These are phyloP conservation scores for Thalassoma bifasciatum DNA, from an alignment of 2,113 vertebrate species.

Conservation along the genomic window DNA sequence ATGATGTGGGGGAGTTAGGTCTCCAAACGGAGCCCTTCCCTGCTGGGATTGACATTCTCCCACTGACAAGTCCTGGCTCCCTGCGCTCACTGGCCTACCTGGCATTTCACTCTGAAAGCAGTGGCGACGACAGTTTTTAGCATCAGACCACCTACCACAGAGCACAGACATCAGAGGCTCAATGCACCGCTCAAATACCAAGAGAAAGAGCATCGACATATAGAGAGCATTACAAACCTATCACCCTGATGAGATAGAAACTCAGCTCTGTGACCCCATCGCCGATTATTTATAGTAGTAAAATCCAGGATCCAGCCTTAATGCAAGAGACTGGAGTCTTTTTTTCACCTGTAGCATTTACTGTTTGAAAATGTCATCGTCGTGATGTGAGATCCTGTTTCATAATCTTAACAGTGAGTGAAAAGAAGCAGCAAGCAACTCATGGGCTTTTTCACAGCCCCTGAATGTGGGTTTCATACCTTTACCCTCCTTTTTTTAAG, in stretches of 20 bases:
- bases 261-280: neutral
- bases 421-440: no score
- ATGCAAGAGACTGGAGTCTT: no score
- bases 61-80: constrained; percentile 56
- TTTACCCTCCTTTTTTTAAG: no score
- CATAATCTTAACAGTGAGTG: no score
- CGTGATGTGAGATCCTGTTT: no score
- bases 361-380: neutral
- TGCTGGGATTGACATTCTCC: constrained; percentile 64
- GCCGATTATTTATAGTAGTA: no score
- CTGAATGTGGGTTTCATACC: no score
- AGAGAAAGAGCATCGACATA: no score
- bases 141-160: constrained; percentile 2
- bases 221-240: neutral
- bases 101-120: constrained; percentile 57
- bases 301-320: no score
- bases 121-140: constrained; percentile 25
- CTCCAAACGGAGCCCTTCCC: constrained; percentile 46
- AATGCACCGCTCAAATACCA: neutral
- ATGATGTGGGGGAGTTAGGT: constrained; percentile 30
- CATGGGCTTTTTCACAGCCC: no score
- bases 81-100: constrained; percentile 54
- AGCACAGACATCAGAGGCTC: neutral
- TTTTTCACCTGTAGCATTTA: neutral
- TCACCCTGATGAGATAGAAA: neutral